phyloP scores from a whole-genome alignment of 2,113 vertebrate species.

The Hemiprocne comata region DNA sequence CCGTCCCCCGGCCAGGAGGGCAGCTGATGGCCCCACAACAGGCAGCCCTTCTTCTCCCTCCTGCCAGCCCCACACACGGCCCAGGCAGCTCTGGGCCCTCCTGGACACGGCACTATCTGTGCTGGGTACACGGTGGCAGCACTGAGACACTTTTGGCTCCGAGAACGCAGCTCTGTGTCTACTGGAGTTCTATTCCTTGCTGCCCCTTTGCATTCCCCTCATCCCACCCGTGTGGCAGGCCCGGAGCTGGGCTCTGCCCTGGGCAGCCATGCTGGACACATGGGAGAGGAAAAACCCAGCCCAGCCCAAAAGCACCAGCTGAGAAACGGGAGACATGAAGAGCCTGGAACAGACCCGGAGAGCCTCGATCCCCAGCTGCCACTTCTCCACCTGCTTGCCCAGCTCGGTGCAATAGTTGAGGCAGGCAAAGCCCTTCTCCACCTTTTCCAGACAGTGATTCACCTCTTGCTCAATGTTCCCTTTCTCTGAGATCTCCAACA shows the following conservation, averaged over 20 bases:
- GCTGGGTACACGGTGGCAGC: conserved; percentile 55
- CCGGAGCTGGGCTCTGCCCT: not conserved
- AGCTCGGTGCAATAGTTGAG: conserved; percentile 65
- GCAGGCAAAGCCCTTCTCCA: conserved; percentile 68
- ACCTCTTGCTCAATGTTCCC: conserved; percentile 39
- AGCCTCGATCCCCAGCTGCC: conserved; percentile 31
- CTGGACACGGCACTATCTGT: not conserved
- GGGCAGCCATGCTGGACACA: not conserved
- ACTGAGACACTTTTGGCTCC: not conserved
- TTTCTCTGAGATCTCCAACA: conserved; percentile 41
- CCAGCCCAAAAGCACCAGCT: not conserved
- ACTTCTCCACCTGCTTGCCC: conserved; percentile 42
- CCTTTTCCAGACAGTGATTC: conserved; percentile 19
- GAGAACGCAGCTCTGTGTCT: accelerated
- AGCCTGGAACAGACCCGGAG: conserved; percentile 65
- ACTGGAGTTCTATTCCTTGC: accelerated
- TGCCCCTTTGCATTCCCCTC: not conserved
- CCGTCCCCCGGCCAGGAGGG: not conserved
- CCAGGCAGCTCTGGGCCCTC: too few relatives aligned
- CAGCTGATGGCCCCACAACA: not conserved
- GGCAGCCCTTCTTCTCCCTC: not conserved
- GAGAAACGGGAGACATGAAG: not conserved
- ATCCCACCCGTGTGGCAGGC: not conserved
- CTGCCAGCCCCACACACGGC: too few relatives aligned
- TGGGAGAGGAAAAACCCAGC: not conserved